A percentile compares a stretch with the other conserved stretches of the same genome.
These are phyloP conservation scores for Mylabris sibirica DNA, from an alignment of 2,888 invertebrate genomes.

Conservation along the genomic window DNA sequence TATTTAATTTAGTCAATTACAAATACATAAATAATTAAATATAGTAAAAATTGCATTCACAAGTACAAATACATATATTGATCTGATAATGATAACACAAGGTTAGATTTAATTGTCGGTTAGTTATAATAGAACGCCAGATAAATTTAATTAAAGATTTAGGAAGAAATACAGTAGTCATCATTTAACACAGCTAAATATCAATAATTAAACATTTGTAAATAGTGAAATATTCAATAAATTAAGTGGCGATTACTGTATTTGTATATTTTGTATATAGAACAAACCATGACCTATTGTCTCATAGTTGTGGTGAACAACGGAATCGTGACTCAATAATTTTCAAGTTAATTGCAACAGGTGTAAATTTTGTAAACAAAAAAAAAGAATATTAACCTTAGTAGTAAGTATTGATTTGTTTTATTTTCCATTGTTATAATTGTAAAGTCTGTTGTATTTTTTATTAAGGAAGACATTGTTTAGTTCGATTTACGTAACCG, in stretches of 20 bases:
- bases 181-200: not conserved
- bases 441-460: not conserved
- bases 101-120: not conserved
- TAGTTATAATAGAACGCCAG: not conserved
- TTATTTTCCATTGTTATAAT: not conserved
- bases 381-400: constrained; percentile 10
- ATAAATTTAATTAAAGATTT: not conserved
- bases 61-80: not conserved
- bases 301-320: not conserved
- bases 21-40: not conserved
- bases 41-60: not conserved
- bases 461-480: constrained; percentile 7
- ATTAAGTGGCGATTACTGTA: not conserved
- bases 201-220: not conserved
- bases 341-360: not conserved
- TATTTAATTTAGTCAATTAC: not conserved
- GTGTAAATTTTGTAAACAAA: not conserved
- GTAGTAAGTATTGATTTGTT: not conserved
- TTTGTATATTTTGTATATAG: not conserved
- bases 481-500: not conserved
- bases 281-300: constrained; percentile 6
- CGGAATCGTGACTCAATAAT: not conserved
- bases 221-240: not conserved
- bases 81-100: not conserved
- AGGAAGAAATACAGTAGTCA: not conserved